Percentiles rank a stretch among this genome's conserved stretches.
Evolutionary conservation across 2,797 vertebrate genomes (phyloP).

Genomic region (Enteromius mattozi): DNA sequence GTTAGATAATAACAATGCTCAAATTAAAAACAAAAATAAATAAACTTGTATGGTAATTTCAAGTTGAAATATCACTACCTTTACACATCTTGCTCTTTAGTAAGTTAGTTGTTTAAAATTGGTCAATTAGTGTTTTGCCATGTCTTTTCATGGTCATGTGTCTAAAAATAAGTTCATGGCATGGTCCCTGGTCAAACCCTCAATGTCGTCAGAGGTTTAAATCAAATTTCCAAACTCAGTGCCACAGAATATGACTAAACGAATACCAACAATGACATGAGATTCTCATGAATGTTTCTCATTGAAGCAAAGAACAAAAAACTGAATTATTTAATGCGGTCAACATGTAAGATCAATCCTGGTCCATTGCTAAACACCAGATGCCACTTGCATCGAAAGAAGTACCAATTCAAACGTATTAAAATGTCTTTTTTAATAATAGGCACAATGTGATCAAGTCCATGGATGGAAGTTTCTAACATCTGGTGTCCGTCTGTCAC

Average conservation of each 20-base stretch:
- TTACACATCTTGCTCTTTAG: background rate
- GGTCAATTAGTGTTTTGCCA: background rate
- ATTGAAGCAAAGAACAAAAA: slow-evolving; percentile 18
- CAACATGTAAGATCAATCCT: slow-evolving; percentile 3
- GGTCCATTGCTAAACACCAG: background rate
- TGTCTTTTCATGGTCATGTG: slow-evolving; percentile 2
- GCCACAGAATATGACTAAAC: slow-evolving; percentile 6
- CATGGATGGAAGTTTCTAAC: slow-evolving; percentile 18
- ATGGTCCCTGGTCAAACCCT: background rate
- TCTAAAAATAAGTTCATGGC: slow-evolving; percentile 8
- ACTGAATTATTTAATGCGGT: slow-evolving; percentile 6
- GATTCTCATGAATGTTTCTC: slow-evolving; percentile 63
- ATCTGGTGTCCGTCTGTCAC: slow-evolving; percentile 33
- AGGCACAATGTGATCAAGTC: background rate
- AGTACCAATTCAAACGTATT: background rate
- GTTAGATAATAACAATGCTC: background rate
- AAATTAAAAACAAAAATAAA: too few species aligned
- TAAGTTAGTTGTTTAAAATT: background rate
- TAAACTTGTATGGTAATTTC: background rate
- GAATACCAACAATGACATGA: slow-evolving; percentile 41
- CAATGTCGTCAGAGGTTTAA: background rate
- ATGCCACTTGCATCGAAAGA: slow-evolving; percentile 4
- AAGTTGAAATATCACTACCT: background rate
- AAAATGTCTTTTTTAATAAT: slow-evolving; percentile 6
- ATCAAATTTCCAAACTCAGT: slow-evolving; percentile 20